These are phyloP conservation scores for Aphelinus atriplicis DNA, from an alignment of 1,140 invertebrate species.

Conservation along the genomic window DNA sequence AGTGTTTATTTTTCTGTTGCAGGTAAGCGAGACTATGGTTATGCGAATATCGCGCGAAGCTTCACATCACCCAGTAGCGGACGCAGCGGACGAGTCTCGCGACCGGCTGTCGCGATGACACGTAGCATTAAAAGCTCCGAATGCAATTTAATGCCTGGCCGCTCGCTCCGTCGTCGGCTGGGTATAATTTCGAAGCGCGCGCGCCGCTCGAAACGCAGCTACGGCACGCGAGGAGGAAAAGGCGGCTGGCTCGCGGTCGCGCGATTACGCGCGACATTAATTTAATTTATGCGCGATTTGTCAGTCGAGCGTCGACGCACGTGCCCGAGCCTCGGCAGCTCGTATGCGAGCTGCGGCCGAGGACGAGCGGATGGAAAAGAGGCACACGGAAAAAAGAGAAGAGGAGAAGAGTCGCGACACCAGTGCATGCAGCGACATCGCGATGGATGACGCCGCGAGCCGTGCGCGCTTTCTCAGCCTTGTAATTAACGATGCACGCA, in stretches of 20 bases:
- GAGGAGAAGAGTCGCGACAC: constrained; percentile 5
- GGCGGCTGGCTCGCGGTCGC: constrained; percentile 37
- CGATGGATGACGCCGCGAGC: constrained; percentile 1
- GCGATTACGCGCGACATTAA: constrained; percentile 46
- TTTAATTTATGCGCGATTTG: constrained; percentile 62
- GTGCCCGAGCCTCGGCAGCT: background rate
- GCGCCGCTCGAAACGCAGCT: background rate
- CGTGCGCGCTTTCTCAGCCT: constrained; percentile 26
- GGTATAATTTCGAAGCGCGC: constrained; percentile 29
- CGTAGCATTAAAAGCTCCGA: constrained; percentile 16
- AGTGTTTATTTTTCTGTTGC: too few relatives aligned
- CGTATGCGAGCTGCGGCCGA: constrained; percentile 1
- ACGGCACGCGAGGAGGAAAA: background rate
- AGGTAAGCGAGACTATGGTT: background rate
- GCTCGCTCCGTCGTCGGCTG: constrained; percentile 15
- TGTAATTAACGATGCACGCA: constrained; percentile 26
- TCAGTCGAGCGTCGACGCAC: constrained; percentile 43
- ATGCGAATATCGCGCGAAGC: constrained; percentile 2
- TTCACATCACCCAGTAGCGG: background rate
- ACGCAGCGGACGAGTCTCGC: background rate
- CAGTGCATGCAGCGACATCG: background rate
- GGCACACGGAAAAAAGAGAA: background rate
- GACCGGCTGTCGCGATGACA: background rate
- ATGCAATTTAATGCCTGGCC: constrained; percentile 44
- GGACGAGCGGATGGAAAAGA: constrained; percentile 19